Percentiles rank a stretch among this genome's conserved stretches.
phyloP scores from a whole-genome alignment of 2,113 vertebrate genomes.

The Laterallus jamaicensis region DNA sequence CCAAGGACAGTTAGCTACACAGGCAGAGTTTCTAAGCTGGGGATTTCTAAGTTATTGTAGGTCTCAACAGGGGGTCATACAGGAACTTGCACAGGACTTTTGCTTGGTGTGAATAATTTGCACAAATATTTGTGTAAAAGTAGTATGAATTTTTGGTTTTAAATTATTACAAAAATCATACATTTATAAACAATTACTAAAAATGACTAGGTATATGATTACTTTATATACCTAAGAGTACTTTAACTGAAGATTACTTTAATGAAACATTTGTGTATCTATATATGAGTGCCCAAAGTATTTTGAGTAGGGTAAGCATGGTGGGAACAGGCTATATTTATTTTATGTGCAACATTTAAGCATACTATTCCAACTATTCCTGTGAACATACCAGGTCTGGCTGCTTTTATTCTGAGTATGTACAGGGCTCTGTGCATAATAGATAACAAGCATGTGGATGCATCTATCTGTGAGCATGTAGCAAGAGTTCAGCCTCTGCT shows the following conservation, averaged over 20 bases:
- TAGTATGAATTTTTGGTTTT: not conserved
- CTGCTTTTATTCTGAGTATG: not conserved
- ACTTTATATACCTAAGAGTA: too few relatives aligned
- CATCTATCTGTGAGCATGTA: not conserved
- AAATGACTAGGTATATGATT: not conserved
- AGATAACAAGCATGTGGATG: not conserved
- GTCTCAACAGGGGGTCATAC: not conserved
- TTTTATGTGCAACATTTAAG: slow-evolving; percentile 28
- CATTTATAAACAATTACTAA: too few relatives aligned
- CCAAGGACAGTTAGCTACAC: not conserved
- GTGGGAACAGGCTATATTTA: slow-evolving; percentile 51
- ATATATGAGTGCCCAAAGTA: not conserved
- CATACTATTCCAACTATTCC: slow-evolving; percentile 17
- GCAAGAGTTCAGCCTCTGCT: not conserved
- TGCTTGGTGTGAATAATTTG: not conserved
- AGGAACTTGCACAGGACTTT: not conserved
- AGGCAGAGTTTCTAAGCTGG: not conserved
- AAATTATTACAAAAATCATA: not conserved
- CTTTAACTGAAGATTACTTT: not conserved
- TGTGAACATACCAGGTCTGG: slow-evolving; percentile 10
- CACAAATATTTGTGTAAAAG: not conserved
- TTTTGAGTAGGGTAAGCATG: not conserved
- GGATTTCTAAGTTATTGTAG: not conserved
- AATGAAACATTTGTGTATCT: not conserved
- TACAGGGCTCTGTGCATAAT: not conserved